A percentile compares a stretch with the other conserved stretches of the same genome.
Evolutionary conservation across 1,140 invertebrate species (phyloP).

Genomic region (Paraescarpia echinospica): DNA sequence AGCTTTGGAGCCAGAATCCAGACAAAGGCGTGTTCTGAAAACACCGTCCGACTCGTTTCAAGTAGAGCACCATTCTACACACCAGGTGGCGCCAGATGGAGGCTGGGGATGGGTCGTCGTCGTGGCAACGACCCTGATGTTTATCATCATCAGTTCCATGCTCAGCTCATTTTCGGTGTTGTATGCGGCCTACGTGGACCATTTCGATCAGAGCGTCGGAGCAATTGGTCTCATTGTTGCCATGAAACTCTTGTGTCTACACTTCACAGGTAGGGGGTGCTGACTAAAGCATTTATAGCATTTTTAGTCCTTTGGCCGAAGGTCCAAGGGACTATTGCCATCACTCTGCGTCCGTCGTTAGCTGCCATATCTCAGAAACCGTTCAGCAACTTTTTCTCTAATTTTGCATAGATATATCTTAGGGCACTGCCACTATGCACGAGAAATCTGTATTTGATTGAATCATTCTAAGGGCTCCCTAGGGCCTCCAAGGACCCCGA

Average conservation of each 20-base stretch:
- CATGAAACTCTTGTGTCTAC: background rate
- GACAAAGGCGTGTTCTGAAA: background rate
- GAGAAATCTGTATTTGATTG: too few species aligned
- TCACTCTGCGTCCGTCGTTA: too few species aligned
- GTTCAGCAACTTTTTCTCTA: too few species aligned
- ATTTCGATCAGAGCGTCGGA: constrained; percentile 15
- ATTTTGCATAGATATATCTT: too few species aligned
- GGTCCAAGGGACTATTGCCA: too few species aligned
- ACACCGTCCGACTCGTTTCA: background rate
- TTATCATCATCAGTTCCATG: constrained; percentile 19
- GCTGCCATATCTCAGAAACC: too few species aligned
- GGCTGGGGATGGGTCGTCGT: constrained; percentile 28
- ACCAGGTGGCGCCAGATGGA: constrained; percentile 12
- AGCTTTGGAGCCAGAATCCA: background rate
- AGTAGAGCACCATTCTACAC: background rate
- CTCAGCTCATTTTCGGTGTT: constrained; percentile 19
- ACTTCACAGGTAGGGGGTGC: constrained; percentile 8
- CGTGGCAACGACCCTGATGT: constrained; percentile 20
- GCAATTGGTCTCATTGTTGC: constrained; percentile 11
- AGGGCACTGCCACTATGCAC: too few species aligned
- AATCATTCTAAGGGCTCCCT: too few species aligned
- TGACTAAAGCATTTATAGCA: background rate
- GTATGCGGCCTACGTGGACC: constrained; percentile 17
- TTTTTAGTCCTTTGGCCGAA: too few species aligned
- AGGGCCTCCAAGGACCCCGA: too few species aligned